A percentile compares a stretch with the other conserved stretches of the same genome.
Evolutionary conservation across 2,797 vertebrate genomes (phyloP).

Genomic region (Austrolebias charrua): DNA sequence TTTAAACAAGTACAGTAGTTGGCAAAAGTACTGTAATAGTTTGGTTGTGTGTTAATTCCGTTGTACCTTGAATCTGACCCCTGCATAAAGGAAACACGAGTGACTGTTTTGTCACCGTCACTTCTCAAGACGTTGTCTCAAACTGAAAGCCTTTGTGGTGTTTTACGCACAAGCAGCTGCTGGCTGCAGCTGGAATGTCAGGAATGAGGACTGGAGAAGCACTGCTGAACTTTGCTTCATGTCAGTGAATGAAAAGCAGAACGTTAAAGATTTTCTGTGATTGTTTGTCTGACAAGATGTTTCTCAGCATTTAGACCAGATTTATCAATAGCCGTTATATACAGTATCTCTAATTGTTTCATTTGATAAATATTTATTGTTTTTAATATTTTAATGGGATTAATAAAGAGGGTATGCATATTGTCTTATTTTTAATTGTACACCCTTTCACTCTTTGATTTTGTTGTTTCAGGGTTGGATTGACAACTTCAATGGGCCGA

Average conservation of each 20-base stretch:
- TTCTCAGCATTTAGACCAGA: neutral
- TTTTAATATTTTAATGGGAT: too few species aligned
- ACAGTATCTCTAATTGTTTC: too few species aligned
- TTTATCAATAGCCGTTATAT: too few species aligned
- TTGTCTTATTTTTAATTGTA: neutral
- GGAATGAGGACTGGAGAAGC: slow-evolving; percentile 21
- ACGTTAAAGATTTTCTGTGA: neutral
- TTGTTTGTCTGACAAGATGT: neutral
- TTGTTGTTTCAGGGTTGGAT: slow-evolving; percentile 89
- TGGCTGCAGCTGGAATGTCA: slow-evolving; percentile 17
- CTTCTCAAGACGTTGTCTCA: neutral
- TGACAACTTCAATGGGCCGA: slow-evolving; percentile 98
- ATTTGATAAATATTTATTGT: too few species aligned
- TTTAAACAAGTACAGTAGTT: too few species aligned
- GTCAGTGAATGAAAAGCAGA: neutral
- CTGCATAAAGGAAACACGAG: neutral
- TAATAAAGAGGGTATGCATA: too few species aligned
- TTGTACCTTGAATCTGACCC: neutral
- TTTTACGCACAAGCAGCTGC: neutral
- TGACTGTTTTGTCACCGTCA: too few species aligned
- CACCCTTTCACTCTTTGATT: neutral
- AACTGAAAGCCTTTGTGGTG: neutral
- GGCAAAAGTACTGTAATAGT: neutral
- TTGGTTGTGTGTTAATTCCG: neutral
- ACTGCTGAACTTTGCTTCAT: neutral